A percentile compares a stretch with the other conserved stretches of the same genome.
These are phyloP conservation scores for Morpho helenor DNA, from an alignment of 2,888 invertebrate species.

Conservation along the genomic window DNA sequence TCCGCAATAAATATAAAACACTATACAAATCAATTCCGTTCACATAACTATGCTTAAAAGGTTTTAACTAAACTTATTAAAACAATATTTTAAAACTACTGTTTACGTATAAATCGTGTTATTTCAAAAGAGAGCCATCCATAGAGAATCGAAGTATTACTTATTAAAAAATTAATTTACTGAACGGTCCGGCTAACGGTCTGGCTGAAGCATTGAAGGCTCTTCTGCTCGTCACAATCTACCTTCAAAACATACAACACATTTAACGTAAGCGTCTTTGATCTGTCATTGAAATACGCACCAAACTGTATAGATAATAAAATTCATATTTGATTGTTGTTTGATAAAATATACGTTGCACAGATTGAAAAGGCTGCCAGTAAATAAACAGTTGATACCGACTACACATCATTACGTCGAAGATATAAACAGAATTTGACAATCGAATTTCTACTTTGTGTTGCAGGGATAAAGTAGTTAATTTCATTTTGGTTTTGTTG, in stretches of 20 bases:
- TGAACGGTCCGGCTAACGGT: conserved; percentile 69
- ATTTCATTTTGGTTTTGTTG: conserved; percentile 34
- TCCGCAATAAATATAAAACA: background rate
- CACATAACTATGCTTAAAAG: conserved; percentile 1
- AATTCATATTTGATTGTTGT: conserved; percentile 33
- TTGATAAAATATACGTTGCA: conserved; percentile 39
- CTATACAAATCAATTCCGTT: background rate
- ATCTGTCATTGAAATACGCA: conserved; percentile 29
- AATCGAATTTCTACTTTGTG: conserved; percentile 55
- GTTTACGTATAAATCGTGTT: background rate
- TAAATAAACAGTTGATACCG: conserved; percentile 76
- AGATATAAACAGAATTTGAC: conserved; percentile 55
- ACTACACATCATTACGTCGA: conserved; percentile 73
- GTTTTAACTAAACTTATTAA: background rate
- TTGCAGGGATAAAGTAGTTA: conserved; percentile 44
- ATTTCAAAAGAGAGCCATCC: conserved; percentile 17
- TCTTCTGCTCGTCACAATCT: conserved; percentile 64
- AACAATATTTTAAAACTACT: background rate
- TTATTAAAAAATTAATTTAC: conserved; percentile 65
- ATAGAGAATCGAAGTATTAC: conserved; percentile 7
- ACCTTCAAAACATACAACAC: conserved; percentile 27
- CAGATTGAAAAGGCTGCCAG: conserved; percentile 42
- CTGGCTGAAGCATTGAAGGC: conserved; percentile 49
- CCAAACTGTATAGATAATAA: conserved; percentile 30
- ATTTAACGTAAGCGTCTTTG: conserved; percentile 27